These are phyloP conservation scores for Decapterus maruadsi DNA, from an alignment of 2,797 vertebrate species.

Conservation along the genomic window DNA sequence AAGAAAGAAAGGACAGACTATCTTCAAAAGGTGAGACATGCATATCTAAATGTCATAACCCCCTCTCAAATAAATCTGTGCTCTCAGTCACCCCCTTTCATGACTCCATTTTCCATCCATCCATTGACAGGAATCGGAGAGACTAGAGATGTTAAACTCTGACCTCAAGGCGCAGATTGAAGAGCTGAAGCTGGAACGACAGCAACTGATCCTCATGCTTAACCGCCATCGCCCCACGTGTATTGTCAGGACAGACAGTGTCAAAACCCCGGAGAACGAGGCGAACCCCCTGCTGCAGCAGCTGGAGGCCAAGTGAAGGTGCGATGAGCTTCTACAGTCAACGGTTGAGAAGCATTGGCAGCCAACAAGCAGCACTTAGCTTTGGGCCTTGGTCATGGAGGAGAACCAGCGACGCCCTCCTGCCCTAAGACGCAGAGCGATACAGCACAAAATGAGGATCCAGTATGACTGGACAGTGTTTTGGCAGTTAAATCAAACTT, in stretches of 20 bases:
- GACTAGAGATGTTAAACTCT: constrained; percentile 95
- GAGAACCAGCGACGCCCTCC: constrained; percentile 60
- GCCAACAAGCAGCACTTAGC: constrained; percentile 81
- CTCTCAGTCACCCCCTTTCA: not conserved
- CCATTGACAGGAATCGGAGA: constrained; percentile 91
- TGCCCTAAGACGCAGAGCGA: constrained; percentile 58
- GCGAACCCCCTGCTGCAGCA: constrained; percentile 92
- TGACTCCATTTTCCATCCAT: not conserved
- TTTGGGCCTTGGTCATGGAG: constrained; percentile 55
- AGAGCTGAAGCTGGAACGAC: constrained; percentile 95
- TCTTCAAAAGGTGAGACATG: constrained; percentile 90
- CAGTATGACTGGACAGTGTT: constrained; percentile 62
- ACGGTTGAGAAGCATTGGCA: constrained; percentile 69
- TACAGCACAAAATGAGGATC: constrained; percentile 49
- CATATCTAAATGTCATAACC: not conserved
- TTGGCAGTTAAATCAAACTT: constrained; percentile 48
- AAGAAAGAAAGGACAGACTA: constrained; percentile 98
- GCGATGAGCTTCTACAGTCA: constrained; percentile 40
- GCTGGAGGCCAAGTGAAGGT: constrained; percentile 90
- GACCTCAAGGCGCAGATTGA: constrained; percentile 97
- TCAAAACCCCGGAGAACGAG: constrained; percentile 93
- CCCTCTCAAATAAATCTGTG: not conserved
- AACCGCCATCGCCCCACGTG: constrained; percentile 97
- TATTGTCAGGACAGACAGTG: constrained; percentile 95
- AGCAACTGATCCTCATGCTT: constrained; percentile 96